Percentiles rank a stretch among this genome's conserved stretches.
Conservation (phyloP, 2,797 vertebrate species). For the Hephaestus fuliginosus region DNA sequence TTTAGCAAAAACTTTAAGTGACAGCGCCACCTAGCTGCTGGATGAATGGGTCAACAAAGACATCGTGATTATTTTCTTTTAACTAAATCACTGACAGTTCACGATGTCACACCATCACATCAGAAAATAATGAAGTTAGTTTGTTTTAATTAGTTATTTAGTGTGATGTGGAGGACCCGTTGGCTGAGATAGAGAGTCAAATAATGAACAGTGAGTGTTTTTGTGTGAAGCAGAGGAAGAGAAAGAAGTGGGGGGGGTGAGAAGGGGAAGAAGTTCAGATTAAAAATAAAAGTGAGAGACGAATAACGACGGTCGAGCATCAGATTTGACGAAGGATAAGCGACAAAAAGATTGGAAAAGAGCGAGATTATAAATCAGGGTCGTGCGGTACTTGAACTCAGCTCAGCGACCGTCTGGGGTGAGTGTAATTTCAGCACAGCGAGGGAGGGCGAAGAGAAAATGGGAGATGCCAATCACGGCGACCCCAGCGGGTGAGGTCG, state of each 20-base stretch:
- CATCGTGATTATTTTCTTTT: too few species aligned
- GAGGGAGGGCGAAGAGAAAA: constrained; percentile 16
- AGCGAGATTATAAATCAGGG: not conserved
- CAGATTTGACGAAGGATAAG: constrained; percentile 4
- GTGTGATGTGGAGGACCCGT: not conserved
- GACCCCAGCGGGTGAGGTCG: not conserved
- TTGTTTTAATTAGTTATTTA: not conserved
- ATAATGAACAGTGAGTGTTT: not conserved
- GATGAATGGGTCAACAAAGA: not conserved
- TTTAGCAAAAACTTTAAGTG: too few species aligned
- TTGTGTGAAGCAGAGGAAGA: not conserved
- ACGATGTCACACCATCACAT: too few species aligned
- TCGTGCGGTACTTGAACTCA: not conserved
- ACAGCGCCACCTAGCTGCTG: too few species aligned
- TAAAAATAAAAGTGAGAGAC: not conserved
- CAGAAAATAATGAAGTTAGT: too few species aligned
- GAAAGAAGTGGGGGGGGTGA: not conserved
- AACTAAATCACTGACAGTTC: too few species aligned
- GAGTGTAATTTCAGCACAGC: constrained; percentile 16
- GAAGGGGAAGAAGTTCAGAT: not conserved
- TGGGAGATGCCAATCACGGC: constrained; percentile 28
- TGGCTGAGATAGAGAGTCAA: not conserved
- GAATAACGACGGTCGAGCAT: not conserved
- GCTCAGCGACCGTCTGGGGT: constrained; percentile 3
- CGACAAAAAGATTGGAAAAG: not conserved